Conservation (phyloP, 2,113 vertebrate species). For the Eptesicus fuscus region DNA sequence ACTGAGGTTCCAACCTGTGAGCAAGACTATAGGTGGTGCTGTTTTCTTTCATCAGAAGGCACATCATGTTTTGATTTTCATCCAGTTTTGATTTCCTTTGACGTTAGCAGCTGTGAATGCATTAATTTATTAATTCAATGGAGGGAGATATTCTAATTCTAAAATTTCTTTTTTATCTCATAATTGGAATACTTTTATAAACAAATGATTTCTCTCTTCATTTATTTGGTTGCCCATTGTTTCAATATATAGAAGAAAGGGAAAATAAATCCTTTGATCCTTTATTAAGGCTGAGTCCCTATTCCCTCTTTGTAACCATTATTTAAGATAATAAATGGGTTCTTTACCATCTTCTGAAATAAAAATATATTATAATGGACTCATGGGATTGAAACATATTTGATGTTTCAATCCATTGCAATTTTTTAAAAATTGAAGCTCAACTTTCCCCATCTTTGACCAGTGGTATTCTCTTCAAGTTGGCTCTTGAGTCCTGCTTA, state of each 20-base stretch:
- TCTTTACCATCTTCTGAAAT: background rate
- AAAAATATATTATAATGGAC: background rate
- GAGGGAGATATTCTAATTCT: background rate
- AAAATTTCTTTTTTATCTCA: background rate
- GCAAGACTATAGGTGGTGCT: background rate
- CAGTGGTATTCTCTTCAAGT: background rate
- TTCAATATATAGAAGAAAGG: background rate
- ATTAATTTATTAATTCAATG: conserved; percentile 2
- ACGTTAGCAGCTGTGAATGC: background rate
- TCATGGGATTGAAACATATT: background rate
- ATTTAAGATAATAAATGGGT: background rate
- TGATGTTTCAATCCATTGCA: background rate
- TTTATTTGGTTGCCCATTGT: background rate
- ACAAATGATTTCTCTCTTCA: background rate
- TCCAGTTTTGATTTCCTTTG: background rate
- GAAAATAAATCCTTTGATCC: background rate
- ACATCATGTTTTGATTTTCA: background rate
- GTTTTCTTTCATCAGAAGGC: background rate
- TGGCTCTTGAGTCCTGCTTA: background rate
- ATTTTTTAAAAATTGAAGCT: background rate
- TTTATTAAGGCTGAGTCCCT: background rate
- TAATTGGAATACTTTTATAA: conserved; percentile 12
- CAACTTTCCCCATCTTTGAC: background rate
- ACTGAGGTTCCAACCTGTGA: background rate
- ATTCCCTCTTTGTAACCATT: background rate